A percentile compares a stretch with the other conserved stretches of the same genome.
phyloP scores from a whole-genome alignment of 2,888 invertebrate genomes.

The Hofmannophila pseudospretella region DNA sequence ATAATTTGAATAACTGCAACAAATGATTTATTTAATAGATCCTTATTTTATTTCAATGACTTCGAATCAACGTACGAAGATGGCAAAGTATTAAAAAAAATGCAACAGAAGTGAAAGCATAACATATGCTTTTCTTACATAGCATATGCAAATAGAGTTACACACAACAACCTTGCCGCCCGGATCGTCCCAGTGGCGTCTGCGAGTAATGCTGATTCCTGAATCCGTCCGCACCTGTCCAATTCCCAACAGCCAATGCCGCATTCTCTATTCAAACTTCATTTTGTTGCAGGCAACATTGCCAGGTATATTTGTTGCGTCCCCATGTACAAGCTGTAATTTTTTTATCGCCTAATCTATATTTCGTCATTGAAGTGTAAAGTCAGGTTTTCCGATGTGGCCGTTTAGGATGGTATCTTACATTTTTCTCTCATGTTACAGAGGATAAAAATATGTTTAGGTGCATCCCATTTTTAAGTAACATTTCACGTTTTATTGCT shows the following conservation, averaged over 20 bases:
- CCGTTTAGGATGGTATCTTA: too few relatives aligned
- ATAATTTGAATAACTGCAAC: too few relatives aligned
- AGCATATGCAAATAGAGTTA: conserved; percentile 50
- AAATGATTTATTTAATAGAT: too few relatives aligned
- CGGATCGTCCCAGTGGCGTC: conserved; percentile 40
- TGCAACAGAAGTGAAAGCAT: too few relatives aligned
- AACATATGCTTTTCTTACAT: conserved; percentile 11
- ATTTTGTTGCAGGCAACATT: conserved; percentile 35
- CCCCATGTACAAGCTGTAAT: neutral
- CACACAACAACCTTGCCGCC: conserved; percentile 36
- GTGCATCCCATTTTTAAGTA: too few relatives aligned
- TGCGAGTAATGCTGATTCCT: conserved; percentile 44
- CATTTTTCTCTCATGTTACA: too few relatives aligned
- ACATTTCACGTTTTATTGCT: neutral
- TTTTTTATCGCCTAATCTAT: neutral
- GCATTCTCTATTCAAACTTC: conserved; percentile 50
- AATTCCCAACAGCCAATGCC: conserved; percentile 35
- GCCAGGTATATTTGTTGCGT: conserved; percentile 2
- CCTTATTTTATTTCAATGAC: too few relatives aligned
- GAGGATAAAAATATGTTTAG: too few relatives aligned
- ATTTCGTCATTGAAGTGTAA: neutral
- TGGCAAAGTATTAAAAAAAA: too few relatives aligned
- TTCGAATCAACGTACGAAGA: too few relatives aligned
- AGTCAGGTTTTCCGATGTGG: too few relatives aligned
- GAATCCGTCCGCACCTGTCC: conserved; percentile 47